phyloP scores from a whole-genome alignment of 1,140 invertebrate genomes.

The Aphis craccivora region DNA sequence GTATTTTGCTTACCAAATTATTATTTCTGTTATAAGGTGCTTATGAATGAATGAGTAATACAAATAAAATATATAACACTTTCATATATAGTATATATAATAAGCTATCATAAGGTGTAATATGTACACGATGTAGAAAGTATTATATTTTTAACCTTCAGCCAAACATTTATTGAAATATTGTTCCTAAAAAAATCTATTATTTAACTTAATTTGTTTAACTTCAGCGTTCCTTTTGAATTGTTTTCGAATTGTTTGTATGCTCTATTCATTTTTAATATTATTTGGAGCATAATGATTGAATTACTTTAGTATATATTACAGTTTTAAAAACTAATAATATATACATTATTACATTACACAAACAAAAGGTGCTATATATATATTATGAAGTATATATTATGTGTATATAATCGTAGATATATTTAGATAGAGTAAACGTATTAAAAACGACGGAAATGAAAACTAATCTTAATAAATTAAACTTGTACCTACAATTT shows the following conservation, averaged over 20 bases:
- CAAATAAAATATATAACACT: neutral
- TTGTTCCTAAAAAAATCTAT: conserved; percentile 12
- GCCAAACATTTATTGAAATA: conserved; percentile 1
- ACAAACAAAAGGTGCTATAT: neutral
- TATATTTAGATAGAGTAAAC: neutral
- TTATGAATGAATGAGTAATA: conserved; percentile 48
- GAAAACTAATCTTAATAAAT: neutral
- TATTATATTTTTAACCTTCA: conserved; percentile 16
- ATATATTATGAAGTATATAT: neutral
- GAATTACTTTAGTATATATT: neutral
- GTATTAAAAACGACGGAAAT: neutral
- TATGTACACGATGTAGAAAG: neutral
- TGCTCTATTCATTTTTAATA: conserved; percentile 3
- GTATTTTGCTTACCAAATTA: conserved; percentile 41
- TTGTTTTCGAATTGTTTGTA: neutral
- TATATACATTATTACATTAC: no score
- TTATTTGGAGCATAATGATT: conserved; percentile 36
- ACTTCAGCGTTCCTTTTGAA: neutral
- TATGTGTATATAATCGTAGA: neutral
- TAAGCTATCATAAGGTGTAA: neutral
- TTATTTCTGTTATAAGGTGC: conserved; percentile 21
- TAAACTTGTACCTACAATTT: neutral
- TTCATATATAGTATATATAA: neutral
- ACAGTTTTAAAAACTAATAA: neutral
- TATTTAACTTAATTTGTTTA: neutral